Evolutionary conservation across 2,113 vertebrate genomes (phyloP), one percentile per base, ranked within the genome.

Genomic region (Hippocampus abdominalis): DNA sequence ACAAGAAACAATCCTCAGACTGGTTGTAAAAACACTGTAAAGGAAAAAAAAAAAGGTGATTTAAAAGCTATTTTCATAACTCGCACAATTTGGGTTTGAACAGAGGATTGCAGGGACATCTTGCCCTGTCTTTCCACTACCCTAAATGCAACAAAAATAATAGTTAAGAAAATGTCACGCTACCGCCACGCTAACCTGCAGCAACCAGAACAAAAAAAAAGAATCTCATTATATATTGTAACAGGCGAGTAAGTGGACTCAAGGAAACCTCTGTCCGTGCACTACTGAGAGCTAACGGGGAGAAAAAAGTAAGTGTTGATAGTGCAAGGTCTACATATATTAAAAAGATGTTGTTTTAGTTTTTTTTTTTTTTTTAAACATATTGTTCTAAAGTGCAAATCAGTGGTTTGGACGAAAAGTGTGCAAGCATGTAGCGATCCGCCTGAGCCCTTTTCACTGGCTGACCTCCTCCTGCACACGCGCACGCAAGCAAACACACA

Each of bases 331-430:
- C n/a, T 39, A 88, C 79, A 90, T 88, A 91, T 89, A 91, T 91
- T 90, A 90, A 91, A 25, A 13, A 46, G 7, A 18, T 27, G 46
- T n/a, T n/a, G 7, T 53, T 53, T 89, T 80, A 82, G 82, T 90
- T 89, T 90, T 81, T 77, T 77, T 80, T 87, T 89, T 81, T 84
- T 84, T 32, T 32, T 36, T 36, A 36, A 6, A 36, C 76, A 86
- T 87, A 89, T 76, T 82, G 84, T 85, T 80, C 74, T 88, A 92
- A 92, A 92, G 91, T 92, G 91, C 91, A 92, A 91, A 84, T 89
- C 78, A 87, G 84, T 86, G 86, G 81, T 87, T 86, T 78, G 77
- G 83, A 83, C 87, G 81, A 77, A 82, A 83, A 86, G 84, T 89
- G 90, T 84, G 88, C 88, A 89, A 89, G 87, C 84, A 54, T 82